Conservation (phyloP, 2,797 vertebrate species). For the Semaprochilodus insignis region DNA sequence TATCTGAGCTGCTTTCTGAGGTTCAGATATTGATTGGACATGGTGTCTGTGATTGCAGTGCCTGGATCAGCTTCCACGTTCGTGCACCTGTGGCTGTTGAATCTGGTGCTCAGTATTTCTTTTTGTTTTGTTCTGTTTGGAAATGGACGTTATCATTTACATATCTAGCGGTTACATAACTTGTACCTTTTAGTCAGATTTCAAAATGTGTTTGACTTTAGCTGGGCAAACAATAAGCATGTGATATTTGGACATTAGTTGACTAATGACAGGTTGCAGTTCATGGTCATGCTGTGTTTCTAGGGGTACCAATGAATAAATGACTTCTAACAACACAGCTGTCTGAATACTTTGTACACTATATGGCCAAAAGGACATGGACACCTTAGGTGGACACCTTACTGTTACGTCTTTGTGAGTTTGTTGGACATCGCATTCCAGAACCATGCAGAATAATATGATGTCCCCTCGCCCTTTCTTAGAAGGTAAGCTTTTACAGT, state of each 20-base stretch:
- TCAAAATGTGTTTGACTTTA: background rate
- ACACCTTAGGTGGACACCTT: too few species aligned
- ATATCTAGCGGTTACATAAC: background rate
- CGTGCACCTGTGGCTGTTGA: conserved; percentile 6
- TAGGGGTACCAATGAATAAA: background rate
- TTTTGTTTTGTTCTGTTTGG: background rate
- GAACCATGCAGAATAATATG: too few species aligned
- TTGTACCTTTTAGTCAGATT: background rate
- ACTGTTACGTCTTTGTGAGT: too few species aligned
- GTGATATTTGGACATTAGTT: background rate
- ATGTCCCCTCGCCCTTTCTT: too few species aligned
- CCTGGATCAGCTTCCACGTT: conserved; percentile 3
- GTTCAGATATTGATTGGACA: conserved; percentile 28
- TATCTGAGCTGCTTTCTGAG: conserved; percentile 23
- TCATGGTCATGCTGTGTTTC: background rate
- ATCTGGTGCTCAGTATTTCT: background rate
- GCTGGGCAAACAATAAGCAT: background rate
- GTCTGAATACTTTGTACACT: background rate
- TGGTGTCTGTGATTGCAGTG: background rate
- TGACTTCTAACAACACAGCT: background rate
- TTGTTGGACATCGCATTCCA: too few species aligned
- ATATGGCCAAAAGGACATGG: too few species aligned
- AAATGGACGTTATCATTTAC: background rate
- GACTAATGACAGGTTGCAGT: background rate
- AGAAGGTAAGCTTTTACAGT: too few species aligned